Conservation (phyloP, 2,113 vertebrate species). For the Aphyosemion australe region DNA sequence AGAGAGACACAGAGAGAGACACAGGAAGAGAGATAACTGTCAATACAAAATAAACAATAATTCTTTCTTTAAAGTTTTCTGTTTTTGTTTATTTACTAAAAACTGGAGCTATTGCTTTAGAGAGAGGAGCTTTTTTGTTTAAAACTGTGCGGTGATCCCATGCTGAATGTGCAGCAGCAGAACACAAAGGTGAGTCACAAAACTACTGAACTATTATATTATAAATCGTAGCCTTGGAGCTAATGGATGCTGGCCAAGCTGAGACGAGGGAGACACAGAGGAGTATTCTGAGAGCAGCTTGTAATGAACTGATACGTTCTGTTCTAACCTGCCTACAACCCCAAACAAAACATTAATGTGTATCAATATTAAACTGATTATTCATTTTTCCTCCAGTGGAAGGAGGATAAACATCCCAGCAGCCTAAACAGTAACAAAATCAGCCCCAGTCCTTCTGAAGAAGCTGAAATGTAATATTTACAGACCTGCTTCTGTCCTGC, state of each 20-base stretch:
- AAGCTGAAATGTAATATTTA: background rate
- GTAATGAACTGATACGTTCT: slow-evolving; percentile 6
- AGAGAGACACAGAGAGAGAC: slow-evolving; percentile 45
- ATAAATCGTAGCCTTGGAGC: slow-evolving; percentile 13
- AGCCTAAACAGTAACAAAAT: background rate
- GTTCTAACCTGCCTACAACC: slow-evolving; percentile 6
- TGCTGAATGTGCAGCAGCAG: background rate
- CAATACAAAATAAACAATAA: slow-evolving; percentile 1
- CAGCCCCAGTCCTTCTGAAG: background rate
- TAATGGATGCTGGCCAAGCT: slow-evolving; percentile 14
- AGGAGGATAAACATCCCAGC: background rate
- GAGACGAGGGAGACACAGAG: background rate
- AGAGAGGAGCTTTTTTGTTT: slow-evolving; percentile 1
- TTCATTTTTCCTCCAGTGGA: background rate
- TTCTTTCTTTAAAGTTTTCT: background rate
- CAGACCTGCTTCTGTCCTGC: background rate
- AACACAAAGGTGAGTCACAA: slow-evolving; percentile 17
- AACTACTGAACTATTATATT: slow-evolving; percentile 11
- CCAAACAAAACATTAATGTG: slow-evolving; percentile 24
- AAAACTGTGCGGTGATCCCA: slow-evolving; percentile 6
- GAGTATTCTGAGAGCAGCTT: slow-evolving; percentile 11
- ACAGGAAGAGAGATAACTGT: no score
- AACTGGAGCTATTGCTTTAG: background rate
- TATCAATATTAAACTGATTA: slow-evolving; percentile 28
- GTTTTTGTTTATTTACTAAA: background rate